Conservation (phyloP, 2,888 invertebrate species). For the Melieria crassipennis region DNA sequence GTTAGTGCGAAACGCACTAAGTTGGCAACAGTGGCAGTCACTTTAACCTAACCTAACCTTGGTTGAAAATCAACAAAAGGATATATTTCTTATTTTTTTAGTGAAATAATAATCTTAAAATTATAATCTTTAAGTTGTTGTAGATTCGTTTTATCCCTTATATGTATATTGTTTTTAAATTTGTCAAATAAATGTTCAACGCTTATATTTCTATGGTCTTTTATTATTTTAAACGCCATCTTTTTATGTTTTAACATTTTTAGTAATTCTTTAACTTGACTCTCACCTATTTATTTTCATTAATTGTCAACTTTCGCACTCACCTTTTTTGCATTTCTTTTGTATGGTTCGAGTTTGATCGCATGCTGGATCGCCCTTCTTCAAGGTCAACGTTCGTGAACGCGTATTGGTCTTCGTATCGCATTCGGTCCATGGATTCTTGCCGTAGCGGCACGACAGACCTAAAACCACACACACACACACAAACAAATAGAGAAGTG, state of each 20-base stretch:
- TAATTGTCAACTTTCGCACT: conserved; percentile 38
- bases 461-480: conserved; percentile 47
- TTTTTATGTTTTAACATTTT: no score
- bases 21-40: no score
- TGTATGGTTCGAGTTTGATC: conserved; percentile 86
- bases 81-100: no score
- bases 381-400: conserved; percentile 82
- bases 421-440: conserved; percentile 90
- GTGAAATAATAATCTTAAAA: no score
- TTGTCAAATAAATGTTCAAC: no score
- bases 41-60: no score
- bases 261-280: conserved; percentile 1
- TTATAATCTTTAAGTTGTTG: not conserved
- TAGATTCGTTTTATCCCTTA: not conserved
- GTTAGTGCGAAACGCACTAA: no score
- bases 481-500: not conserved
- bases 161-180: no score
- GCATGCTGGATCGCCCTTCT: conserved; percentile 85
- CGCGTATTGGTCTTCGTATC: conserved; percentile 85
- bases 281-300: not conserved
- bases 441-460: conserved; percentile 82
- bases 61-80: no score
- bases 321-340: conserved; percentile 94
- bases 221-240: not conserved
- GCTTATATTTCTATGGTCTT: not conserved